Conservation (phyloP, 92 coral and sea anemone genomes). For the Palythoa caribaeorum region DNA sequence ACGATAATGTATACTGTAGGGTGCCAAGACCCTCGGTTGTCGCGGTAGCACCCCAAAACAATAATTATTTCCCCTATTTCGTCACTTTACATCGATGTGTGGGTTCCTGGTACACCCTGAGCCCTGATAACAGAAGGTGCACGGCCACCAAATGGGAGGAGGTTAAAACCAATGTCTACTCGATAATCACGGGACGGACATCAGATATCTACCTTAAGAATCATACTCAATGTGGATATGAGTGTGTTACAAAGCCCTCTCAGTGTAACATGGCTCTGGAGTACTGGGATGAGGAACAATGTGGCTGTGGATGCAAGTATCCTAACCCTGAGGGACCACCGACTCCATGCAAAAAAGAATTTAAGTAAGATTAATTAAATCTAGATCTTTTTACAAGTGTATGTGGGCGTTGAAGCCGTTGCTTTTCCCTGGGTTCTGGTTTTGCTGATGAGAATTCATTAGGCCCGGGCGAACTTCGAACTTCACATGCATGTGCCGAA, state of each 20-base stretch:
- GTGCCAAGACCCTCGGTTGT: conserved; percentile 58
- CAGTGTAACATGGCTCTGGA: conserved; percentile 52
- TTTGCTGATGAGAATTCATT: no score
- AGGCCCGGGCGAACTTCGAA: no score
- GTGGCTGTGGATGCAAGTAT: conserved; percentile 69
- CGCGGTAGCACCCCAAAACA: conserved; percentile 48
- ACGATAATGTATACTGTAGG: conserved; percentile 42
- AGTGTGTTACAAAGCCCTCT: conserved; percentile 40
- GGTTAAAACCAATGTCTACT: conserved; percentile 49
- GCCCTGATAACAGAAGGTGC: conserved; percentile 53
- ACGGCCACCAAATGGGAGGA: conserved; percentile 36
- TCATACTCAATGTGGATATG: conserved; percentile 69
- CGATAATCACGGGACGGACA: not conserved
- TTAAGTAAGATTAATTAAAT: conserved; percentile 54
- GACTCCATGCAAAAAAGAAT: conserved; percentile 54
- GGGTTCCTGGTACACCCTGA: conserved; percentile 48
- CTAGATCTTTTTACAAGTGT: no score
- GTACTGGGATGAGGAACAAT: conserved; percentile 45
- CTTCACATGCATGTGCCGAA: no score
- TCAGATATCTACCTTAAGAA: conserved; percentile 41
- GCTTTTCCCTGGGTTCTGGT: no score
- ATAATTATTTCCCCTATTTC: conserved; percentile 58
- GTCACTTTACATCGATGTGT: conserved; percentile 67
- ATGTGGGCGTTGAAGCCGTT: no score
- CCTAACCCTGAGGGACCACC: conserved; percentile 63